These are phyloP conservation scores for Coronaproctus castanopsis DNA, from an alignment of 2,888 invertebrate species.

Conservation along the genomic window DNA sequence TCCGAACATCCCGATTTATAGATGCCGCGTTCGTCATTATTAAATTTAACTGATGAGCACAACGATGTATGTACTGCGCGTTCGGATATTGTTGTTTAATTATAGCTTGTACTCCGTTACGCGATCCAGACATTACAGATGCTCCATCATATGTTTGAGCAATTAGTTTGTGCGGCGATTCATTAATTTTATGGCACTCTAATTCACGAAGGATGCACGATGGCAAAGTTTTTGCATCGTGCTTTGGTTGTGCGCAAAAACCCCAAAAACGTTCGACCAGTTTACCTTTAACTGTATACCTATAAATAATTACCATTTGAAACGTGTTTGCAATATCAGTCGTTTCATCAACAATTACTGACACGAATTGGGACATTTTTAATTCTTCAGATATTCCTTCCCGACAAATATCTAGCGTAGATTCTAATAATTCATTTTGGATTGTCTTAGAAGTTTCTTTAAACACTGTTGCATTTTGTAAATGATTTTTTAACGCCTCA, in stretches of 20 bases:
- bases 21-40: neutral
- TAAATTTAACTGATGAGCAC: conserved; percentile 6
- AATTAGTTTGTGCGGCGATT: neutral
- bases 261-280: neutral
- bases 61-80: conserved; percentile 3
- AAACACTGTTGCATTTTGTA: neutral
- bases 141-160: conserved; percentile 10
- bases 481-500: neutral
- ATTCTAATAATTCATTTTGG: neutral
- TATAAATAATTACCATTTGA: neutral
- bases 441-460: neutral
- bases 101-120: conserved; percentile 6
- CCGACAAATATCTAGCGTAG: neutral
- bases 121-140: conserved; percentile 9
- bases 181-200: neutral
- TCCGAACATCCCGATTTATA: neutral
- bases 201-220: neutral
- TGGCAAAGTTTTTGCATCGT: neutral
- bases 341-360: neutral
- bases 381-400: neutral
- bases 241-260: neutral
- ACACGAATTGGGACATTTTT: neutral
- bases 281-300: too few relatives aligned
- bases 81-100: conserved; percentile 1
- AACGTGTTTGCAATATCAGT: neutral